Base-by-base conservation (phyloP, 2,113 vertebrate genomes). In the Corythornis vintsioides region DNA sequence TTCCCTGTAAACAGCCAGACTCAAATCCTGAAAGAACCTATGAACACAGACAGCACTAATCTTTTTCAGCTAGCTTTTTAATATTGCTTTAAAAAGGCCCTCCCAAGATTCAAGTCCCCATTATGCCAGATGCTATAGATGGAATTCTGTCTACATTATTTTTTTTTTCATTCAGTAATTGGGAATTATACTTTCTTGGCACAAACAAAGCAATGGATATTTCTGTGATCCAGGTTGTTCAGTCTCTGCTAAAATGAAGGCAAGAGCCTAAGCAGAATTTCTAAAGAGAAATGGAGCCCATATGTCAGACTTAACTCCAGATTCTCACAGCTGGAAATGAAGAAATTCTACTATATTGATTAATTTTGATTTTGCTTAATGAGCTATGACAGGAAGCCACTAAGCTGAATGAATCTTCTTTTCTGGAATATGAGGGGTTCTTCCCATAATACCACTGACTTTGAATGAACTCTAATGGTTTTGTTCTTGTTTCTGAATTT, bases 291-390 rank as follows among this genome's bases (percentile, higher is more conserved):
- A 81, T 7, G 52, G 20, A 84, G 25, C 33, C 52, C 76, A 40
- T 70, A 63, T 74, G 64, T 73, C 90, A 92, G 73, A 45, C n/a
- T 48, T 42, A 73, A 26, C 29, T 85, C 73, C 73, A 77, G 38
- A 86, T 73, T 57, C 48, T 42, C 89, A 57, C 87, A 89, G 74
- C n/a, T 94, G 93, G 63, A 88, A 87, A 91, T 42, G 16, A 85
- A 53, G 29, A 71, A 69, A 80, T 59, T 29, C 47, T n/a, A 61
- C 60, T 10, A 38, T 59, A 81, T 66, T 52, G 81, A 89, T 78
- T 88, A 73, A 70, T 70, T 95, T 81, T 47, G 63, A 70, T 79
- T 92, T 91, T 73, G 63, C 42, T 82, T 85, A 92, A 92, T 57
- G 86, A 89, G 63, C 70, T 90, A 29, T 43, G 42, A 73, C 70